Evolutionary conservation across 2,113 vertebrate genomes (phyloP).

Genomic region (Limnothrissa miodon): DNA sequence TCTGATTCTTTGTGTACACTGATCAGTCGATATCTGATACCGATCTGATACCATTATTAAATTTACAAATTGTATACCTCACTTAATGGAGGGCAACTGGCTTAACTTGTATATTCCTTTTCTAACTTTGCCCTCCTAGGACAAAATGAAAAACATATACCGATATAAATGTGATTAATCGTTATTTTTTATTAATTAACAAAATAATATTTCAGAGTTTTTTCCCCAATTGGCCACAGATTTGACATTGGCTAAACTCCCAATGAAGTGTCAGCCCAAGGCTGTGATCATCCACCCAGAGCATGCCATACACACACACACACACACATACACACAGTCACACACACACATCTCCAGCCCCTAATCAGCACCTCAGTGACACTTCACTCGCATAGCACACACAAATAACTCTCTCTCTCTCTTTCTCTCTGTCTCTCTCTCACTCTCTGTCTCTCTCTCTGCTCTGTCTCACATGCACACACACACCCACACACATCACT

Average conservation of each 20-base stretch:
- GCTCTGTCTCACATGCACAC: neutral
- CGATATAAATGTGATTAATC: too few relatives aligned
- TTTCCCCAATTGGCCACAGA: neutral
- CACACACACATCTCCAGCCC: neutral
- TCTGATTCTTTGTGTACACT: too few relatives aligned
- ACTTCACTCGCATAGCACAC: constrained; percentile 37
- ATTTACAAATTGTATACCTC: too few relatives aligned
- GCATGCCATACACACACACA: too few relatives aligned
- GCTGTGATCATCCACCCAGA: neutral
- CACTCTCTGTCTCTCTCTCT: neutral
- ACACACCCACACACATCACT: neutral
- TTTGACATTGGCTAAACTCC: neutral
- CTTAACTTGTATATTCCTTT: too few relatives aligned
- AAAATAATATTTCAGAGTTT: neutral
- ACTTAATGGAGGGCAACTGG: too few relatives aligned
- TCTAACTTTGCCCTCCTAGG: too few relatives aligned
- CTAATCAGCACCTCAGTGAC: constrained; percentile 33
- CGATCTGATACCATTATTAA: too few relatives aligned
- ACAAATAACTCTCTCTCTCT: neutral
- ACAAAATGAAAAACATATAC: too few relatives aligned
- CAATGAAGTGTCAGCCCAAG: neutral
- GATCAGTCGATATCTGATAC: too few relatives aligned
- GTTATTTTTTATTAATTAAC: too few relatives aligned
- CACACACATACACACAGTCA: too few relatives aligned
- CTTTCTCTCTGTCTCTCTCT: neutral